Base-by-base conservation (phyloP, 2,797 vertebrate genomes). In the Gallinago nigripennis region DNA sequence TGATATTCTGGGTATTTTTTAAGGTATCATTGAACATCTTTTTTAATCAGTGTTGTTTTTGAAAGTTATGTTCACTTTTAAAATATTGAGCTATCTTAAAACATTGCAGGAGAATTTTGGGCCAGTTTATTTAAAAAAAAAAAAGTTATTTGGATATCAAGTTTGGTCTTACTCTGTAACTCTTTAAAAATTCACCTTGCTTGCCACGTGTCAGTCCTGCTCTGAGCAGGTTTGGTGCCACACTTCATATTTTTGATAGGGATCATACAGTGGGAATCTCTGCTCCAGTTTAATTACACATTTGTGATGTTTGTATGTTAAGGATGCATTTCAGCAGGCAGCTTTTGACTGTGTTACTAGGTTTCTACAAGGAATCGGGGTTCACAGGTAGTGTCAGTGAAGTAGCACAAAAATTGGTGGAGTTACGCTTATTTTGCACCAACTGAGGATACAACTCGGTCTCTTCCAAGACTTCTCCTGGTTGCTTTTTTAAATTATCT, bases 1-100 rank as follows among this genome's bases (percentile, higher is more conserved):
- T 98, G 95, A 94, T 97, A 97, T 97, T 96, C 95, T 95, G 85
- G 82, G 85, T 97, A 97, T 96, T 98, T 98, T 96, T 98, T 98
- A 98, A 98, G 93, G 93, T 97, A 96, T 97, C 98, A 97, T 97
- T 19, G 33, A 97, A 96, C 96, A 96, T 95, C 94, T 94, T 94
- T 97, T 98, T 97, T 93, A 98, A 97, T 96, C 95, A 95, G 88
- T 96, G 93, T 98, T 97, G 95, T 70, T 98, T 94, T 97, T 90
- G 94, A 80, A 97, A 96, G 92, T 96, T 96, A 92, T 85, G 91
- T 96, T 97, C 91, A 72, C 94, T 96, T 96, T 92, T 85, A 93
- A 97, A 97, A 95, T 97, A 82, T 61, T 96, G 94, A 98, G 91
- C 82, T 95, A 83, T 95, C 95, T 96, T 95, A 87, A 94, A 97